Conservation (phyloP, 2,113 vertebrate species). For the Spilogale gracilis region DNA sequence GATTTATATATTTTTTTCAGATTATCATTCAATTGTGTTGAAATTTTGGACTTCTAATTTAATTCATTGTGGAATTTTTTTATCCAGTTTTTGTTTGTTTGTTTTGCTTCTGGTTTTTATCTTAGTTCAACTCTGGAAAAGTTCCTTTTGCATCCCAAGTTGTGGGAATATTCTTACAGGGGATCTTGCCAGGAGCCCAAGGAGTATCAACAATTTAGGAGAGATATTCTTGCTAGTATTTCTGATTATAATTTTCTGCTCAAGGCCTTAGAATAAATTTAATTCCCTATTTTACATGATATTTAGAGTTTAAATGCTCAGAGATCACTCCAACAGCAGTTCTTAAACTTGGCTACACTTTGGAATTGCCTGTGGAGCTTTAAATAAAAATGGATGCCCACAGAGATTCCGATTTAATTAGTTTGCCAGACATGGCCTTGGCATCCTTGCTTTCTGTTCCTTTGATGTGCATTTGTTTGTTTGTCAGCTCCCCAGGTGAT, state of each 20-base stretch:
- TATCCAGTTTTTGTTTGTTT: not conserved
- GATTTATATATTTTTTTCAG: not conserved
- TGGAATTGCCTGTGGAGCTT: not conserved
- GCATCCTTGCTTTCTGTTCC: not conserved
- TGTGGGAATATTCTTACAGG: not conserved
- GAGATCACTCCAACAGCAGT: not conserved
- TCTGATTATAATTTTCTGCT: conserved; percentile 14
- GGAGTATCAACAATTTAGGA: not conserved
- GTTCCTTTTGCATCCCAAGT: not conserved
- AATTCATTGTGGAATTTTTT: not conserved
- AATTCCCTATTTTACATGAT: not conserved
- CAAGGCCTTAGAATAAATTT: conserved; percentile 4
- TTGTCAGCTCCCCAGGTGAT: not conserved
- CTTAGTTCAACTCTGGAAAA: not conserved
- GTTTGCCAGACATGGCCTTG: not conserved
- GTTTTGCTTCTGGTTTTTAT: not conserved
- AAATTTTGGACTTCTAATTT: not conserved
- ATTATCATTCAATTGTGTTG: not conserved
- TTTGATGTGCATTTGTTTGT: conserved; percentile 11
- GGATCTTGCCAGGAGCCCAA: not conserved
- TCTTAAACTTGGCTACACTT: not conserved
- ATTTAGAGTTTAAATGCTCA: not conserved
- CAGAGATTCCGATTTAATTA: conserved; percentile 49
- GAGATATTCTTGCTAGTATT: not conserved
- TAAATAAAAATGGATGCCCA: not conserved